Percentiles rank a stretch among this genome's conserved stretches.
phyloP scores from a whole-genome alignment of 2,888 invertebrate species.

The Antitype chi region DNA sequence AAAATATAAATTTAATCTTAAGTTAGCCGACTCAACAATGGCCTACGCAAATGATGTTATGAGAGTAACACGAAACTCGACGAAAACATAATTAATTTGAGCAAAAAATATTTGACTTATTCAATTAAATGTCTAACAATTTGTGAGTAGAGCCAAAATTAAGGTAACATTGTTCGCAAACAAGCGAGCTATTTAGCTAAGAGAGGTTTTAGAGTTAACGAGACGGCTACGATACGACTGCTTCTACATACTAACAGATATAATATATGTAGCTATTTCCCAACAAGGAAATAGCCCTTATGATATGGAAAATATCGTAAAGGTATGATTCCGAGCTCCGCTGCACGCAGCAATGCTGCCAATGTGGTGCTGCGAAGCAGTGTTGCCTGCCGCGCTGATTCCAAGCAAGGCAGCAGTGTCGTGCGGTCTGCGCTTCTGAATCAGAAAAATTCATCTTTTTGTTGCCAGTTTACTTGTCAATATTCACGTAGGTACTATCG shows the following conservation, averaged over 20 bases:
- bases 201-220: slow-evolving; percentile 22
- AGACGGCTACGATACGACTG: slow-evolving; percentile 28
- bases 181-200: slow-evolving; percentile 54
- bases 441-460: too few relatives aligned
- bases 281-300: background rate
- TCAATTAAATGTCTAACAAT: slow-evolving; percentile 58
- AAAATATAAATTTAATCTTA: slow-evolving; percentile 10
- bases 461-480: too few relatives aligned
- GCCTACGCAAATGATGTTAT: slow-evolving; percentile 15
- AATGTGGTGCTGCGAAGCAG: too few relatives aligned
- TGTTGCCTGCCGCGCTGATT: too few relatives aligned
- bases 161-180: slow-evolving; percentile 62
- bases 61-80: slow-evolving; percentile 37
- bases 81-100: slow-evolving; percentile 56
- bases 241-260: background rate
- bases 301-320: background rate
- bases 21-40: slow-evolving; percentile 7
- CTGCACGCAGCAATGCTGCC: too few relatives aligned
- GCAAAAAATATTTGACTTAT: slow-evolving; percentile 59
- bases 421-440: too few relatives aligned
- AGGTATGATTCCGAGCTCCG: too few relatives aligned
- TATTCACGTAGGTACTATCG: too few relatives aligned
- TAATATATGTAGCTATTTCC: too few relatives aligned
- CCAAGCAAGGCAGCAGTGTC: too few relatives aligned
- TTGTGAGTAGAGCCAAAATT: slow-evolving; percentile 52